Base-by-base conservation (phyloP, 2,113 vertebrate genomes). In the Syngnathus floridae region DNA sequence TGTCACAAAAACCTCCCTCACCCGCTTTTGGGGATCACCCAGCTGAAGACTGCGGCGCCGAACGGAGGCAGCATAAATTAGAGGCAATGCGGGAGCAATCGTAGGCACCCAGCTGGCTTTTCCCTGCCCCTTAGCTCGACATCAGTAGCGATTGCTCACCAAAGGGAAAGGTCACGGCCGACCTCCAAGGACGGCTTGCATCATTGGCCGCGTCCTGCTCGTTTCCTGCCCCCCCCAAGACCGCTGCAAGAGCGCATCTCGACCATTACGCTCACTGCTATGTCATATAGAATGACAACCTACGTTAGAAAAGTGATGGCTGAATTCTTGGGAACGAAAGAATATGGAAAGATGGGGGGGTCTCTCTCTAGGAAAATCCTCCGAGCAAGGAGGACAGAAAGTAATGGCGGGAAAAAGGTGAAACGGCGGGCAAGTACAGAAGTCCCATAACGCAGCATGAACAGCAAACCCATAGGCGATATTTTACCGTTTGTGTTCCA, bases 361-460 rank as follows among this genome's bases (percentile, higher is more conserved):
- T 54, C 51, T 68, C 36, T 70, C 83, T 78, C 82, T 0, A 0
- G 83, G 80, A 85, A 84, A 70, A 73, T 43, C 66, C 52, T 79
- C 38, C 22, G 37, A 78, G 70, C 79, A 66, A 76, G 36, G 56
- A 68, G 69, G 72, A 40, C 58, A 65, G 76, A 75, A 75, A 68
- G 57, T 60, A 9, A 78, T 64, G 54, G 72, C 62, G 56, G 74
- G 66, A 73, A 67, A 65, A 57, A 63, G 74, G 78, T 81, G 69
- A 83, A 76, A 72, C 66, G 62, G 62, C 72, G 84, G 82, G 52
- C 80, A 84, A 66, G 72, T 41, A 19, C 64, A 77, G 51, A 59
- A 56, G 41, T 75, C 43, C 5, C 1, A 62, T 69, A 72, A 75
- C 48, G 56, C 51, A 14, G 58, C 58, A 22, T 52, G 70, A 46